Percentiles rank a stretch among this genome's conserved stretches.
Evolutionary conservation across 2,797 vertebrate species (phyloP).

Genomic region (Propithecus perrieri): DNA sequence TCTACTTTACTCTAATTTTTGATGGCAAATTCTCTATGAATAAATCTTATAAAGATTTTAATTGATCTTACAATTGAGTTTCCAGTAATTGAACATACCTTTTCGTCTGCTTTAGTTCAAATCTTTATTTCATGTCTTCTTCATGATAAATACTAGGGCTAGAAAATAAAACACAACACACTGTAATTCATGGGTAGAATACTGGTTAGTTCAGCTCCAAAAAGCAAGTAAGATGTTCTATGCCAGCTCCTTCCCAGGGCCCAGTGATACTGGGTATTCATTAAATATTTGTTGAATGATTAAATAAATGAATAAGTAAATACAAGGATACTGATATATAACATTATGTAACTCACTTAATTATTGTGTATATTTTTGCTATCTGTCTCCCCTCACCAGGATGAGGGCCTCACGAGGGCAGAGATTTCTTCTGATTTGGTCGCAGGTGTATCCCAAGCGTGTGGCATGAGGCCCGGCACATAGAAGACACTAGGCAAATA

Average conservation of each 20-base stretch:
- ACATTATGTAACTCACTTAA: background rate
- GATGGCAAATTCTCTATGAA: background rate
- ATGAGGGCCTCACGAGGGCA: background rate
- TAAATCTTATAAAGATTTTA: background rate
- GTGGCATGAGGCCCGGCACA: fast-evolving
- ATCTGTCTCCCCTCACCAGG: background rate
- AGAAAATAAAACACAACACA: background rate
- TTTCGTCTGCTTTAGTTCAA: background rate
- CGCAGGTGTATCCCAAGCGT: background rate
- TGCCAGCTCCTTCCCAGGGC: too few species aligned
- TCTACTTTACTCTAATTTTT: background rate
- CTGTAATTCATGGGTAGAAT: background rate
- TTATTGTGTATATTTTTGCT: background rate
- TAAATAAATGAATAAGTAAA: background rate
- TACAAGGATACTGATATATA: too few species aligned
- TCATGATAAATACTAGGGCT: background rate
- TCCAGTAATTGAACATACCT: background rate
- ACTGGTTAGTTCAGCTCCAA: background rate
- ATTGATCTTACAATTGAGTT: background rate
- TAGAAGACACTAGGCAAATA: background rate
- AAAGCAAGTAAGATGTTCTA: background rate
- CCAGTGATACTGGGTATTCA: background rate
- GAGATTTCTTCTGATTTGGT: background rate
- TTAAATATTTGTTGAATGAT: background rate
- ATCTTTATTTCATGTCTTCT: background rate